These are phyloP conservation scores for Cossypha polioptera DNA, from an alignment of 2,797 vertebrate genomes.

Conservation along the genomic window DNA sequence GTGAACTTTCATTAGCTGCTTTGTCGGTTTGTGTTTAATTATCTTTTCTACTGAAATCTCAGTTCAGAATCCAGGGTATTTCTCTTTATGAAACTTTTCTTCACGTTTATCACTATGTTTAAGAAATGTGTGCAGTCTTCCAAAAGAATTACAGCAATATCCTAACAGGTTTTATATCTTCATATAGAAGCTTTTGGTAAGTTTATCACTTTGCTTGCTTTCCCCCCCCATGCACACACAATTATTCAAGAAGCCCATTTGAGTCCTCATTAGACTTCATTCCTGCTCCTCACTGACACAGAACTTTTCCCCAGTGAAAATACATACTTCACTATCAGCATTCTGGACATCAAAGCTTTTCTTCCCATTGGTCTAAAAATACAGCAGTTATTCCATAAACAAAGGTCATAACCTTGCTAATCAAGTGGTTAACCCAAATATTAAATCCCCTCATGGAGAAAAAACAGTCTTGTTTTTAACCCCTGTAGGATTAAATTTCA, in stretches of 20 bases:
- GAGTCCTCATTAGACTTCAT: background rate
- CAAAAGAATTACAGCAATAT: background rate
- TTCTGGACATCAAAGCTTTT: background rate
- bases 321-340: background rate
- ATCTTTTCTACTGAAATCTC: background rate
- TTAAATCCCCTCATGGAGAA: background rate
- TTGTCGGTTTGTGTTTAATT: background rate
- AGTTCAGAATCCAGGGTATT: background rate
- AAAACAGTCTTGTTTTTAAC: background rate
- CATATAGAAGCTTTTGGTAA: background rate
- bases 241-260: background rate
- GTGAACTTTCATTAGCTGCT: background rate
- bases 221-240: background rate
- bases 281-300: background rate
- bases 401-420: conserved; percentile 19
- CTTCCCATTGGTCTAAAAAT: background rate
- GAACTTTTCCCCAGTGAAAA: background rate
- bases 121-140: background rate
- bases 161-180: background rate
- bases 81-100: background rate
- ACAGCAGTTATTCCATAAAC: conserved; percentile 4
- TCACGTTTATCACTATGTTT: background rate
- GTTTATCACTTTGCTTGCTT: background rate
- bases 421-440: conserved; percentile 22
- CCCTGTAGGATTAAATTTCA: background rate